Base-by-base conservation (phyloP, 1,140 invertebrate species). In the Cydia fagiglandana region DNA sequence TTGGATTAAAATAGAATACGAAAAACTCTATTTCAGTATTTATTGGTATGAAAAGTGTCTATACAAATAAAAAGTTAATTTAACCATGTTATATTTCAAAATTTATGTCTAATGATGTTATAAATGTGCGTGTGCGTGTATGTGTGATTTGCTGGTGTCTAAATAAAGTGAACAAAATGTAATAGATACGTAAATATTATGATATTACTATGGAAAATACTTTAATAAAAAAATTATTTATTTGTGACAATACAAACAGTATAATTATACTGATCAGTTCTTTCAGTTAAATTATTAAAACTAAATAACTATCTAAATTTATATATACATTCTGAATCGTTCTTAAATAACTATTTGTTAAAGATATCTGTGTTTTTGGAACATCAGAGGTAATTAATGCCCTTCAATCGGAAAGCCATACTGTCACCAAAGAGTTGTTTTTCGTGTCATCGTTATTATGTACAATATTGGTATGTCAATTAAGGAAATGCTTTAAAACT, bases 401-500 rank as follows among this genome's bases (percentile, higher is more conserved):
- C n/a, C 34, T 41, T 41, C 15, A n/a, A 70, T 0, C 7, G 17
- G 4, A 3, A 17, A 17, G 56, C 56, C 56, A 61, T 61, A 61
- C 15, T 17, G 9, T n/a, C 34, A 70, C 66, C 66, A 70, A 70
- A 70, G 66, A 41, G 12, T 70, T 38, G 15, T 45, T n/a, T 70
- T 41, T 10, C 12, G 9, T 66, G 24, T 68, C 30, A 0, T 41
- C 15, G 12, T 70, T n/a, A 45, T 70, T 70, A 34, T 12, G 38
- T 41, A 70, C 34, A 70, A 61, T 24, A 61, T 70, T 45, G 17
- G 66, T 17, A 70, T 38, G 66, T 70, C 66, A 70, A 70, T 70
- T 70, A 70, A 41, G 20, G 15, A 34, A n/a, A 70, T 70, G 66
- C 66, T 70, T 70, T 70, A 70, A 70, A 70, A 38, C 66, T 41